Evolutionary conservation across 2,888 invertebrate genomes (phyloP).

Genomic region (Lacanobia wlatinum): DNA sequence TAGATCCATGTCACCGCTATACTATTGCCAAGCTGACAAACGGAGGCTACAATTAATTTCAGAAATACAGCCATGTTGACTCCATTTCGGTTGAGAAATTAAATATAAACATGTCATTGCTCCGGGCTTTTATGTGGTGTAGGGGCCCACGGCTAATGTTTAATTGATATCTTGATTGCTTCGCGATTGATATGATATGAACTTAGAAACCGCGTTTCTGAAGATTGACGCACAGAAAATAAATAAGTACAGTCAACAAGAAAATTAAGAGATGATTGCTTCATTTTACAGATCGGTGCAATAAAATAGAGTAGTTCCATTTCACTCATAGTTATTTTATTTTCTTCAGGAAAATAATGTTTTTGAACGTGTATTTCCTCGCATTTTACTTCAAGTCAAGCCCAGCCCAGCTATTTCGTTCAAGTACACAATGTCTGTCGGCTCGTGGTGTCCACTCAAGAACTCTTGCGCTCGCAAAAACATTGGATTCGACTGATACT

Average conservation of each 20-base stretch:
- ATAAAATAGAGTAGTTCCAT: neutral
- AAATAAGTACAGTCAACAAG: slow-evolving; percentile 1
- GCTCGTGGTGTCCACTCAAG: slow-evolving; percentile 25
- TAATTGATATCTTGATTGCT: slow-evolving; percentile 72
- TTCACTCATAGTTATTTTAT: neutral
- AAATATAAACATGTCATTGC: slow-evolving; percentile 78
- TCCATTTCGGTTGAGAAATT: slow-evolving; percentile 78
- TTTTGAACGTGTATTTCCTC: slow-evolving; percentile 5
- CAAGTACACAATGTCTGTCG: slow-evolving; percentile 17
- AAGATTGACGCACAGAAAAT: slow-evolving; percentile 5
- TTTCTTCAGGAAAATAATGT: neutral
- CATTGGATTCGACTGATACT: slow-evolving; percentile 15
- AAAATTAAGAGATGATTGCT: neutral
- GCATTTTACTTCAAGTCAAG: slow-evolving; percentile 2
- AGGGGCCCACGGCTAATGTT: slow-evolving; percentile 59
- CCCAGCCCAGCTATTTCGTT: slow-evolving; percentile 13
- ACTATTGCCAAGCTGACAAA: slow-evolving; percentile 79
- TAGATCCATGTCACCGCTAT: slow-evolving; percentile 59
- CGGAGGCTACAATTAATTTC: slow-evolving; percentile 83
- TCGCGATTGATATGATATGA: slow-evolving; percentile 52
- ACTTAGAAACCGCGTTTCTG: slow-evolving; percentile 19
- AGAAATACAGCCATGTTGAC: slow-evolving; percentile 79
- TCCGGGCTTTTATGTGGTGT: slow-evolving; percentile 63
- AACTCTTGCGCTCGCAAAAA: slow-evolving; percentile 3
- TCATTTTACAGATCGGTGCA: neutral